A percentile compares a stretch with the other conserved stretches of the same genome.
phyloP scores from a whole-genome alignment of 1,140 invertebrate species.

The Helicoverpa zea region DNA sequence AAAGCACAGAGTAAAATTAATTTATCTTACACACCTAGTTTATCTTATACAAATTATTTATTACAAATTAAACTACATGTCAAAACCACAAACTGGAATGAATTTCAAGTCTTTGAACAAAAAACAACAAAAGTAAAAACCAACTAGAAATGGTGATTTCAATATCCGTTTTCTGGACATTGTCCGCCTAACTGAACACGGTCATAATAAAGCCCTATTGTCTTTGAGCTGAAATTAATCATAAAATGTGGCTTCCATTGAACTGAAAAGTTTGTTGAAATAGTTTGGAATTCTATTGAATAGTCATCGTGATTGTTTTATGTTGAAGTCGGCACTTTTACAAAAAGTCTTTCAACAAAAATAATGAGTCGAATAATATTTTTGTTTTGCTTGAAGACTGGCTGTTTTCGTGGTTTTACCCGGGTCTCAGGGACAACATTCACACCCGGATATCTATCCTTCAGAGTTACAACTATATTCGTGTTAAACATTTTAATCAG shows the following conservation, averaged over 20 bases:
- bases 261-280: not conserved
- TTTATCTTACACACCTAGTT: no score
- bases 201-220: constrained; percentile 13
- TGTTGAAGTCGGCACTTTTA: no score
- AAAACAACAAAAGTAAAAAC: constrained; percentile 19
- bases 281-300: not conserved
- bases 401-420: no score
- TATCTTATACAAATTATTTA: not conserved
- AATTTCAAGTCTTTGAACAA: not conserved
- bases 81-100: not conserved
- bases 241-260: not conserved
- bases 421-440: no score
- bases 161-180: constrained; percentile 25
- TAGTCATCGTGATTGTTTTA: not conserved
- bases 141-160: constrained; percentile 2
- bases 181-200: not conserved
- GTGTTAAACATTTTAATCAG: no score
- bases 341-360: not conserved
- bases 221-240: not conserved
- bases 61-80: not conserved
- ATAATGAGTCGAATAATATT: no score
- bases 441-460: no score
- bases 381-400: no score
- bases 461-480: no score
- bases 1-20: no score